Conservation (phyloP, 2,888 invertebrate genomes). For the Latrodectus elegans region DNA sequence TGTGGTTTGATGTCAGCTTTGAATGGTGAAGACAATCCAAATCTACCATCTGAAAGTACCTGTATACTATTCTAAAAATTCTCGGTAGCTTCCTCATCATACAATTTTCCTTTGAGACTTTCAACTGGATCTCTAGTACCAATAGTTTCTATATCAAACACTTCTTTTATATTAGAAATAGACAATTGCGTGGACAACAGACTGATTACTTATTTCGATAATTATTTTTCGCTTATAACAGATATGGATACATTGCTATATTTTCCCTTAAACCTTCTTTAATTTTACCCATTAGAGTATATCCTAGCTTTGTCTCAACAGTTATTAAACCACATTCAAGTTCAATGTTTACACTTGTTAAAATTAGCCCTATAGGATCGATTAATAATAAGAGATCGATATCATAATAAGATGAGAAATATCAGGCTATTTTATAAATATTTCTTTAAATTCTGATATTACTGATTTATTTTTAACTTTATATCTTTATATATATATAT, state of each 20-base stretch:
- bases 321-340: neutral
- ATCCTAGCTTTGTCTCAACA: neutral
- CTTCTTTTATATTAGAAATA: neutral
- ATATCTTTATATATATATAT: no score
- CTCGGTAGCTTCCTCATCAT: neutral
- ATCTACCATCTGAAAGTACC: neutral
- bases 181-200: neutral
- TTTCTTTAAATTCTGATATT: no score
- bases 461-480: neutral
- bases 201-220: neutral
- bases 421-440: neutral
- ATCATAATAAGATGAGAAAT: neutral
- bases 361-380: neutral
- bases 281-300: neutral
- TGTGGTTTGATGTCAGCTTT: neutral
- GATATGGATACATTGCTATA: neutral
- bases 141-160: neutral
- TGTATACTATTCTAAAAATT: neutral
- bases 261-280: neutral
- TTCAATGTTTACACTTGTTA: neutral
- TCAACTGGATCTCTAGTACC: neutral
- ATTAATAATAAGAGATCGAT: neutral
- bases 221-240: neutral
- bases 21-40: neutral
- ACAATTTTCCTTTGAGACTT: neutral